A percentile compares a stretch with the other conserved stretches of the same genome.
Conservation (phyloP, 2,113 vertebrate genomes). For the Gambusia affinis region DNA sequence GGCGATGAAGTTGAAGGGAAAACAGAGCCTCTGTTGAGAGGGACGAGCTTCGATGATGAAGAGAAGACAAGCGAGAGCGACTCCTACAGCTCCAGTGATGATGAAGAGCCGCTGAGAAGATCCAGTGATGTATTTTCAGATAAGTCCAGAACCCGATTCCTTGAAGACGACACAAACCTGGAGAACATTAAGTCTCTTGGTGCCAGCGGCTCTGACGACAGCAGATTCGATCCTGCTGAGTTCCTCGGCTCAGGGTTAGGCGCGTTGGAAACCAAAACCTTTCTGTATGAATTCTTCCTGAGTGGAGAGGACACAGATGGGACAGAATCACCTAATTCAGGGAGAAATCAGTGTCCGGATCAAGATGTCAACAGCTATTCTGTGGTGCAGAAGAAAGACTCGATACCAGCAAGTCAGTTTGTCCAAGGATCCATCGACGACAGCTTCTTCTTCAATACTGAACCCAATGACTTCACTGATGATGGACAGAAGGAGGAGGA, state of each 20-base stretch:
- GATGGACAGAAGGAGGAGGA: constrained; percentile 29
- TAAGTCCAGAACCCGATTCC: not conserved
- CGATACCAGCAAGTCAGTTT: constrained; percentile 9
- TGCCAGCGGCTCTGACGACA: not conserved
- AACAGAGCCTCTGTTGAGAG: not conserved
- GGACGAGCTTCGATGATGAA: not conserved
- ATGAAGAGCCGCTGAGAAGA: constrained; percentile 30
- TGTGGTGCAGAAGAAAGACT: constrained; percentile 12
- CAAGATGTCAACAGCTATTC: constrained; percentile 19
- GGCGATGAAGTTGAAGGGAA: constrained; percentile 5
- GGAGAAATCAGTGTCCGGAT: constrained; percentile 15
- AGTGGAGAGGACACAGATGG: constrained; percentile 32
- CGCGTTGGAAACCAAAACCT: constrained; percentile 4
- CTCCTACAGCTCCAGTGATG: constrained; percentile 53
- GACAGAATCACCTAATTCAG: constrained; percentile 13
- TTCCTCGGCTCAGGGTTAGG: constrained; percentile 36
- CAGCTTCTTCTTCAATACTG: constrained; percentile 56
- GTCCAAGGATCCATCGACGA: constrained; percentile 60
- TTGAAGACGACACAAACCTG: not conserved
- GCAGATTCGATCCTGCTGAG: constrained; percentile 1
- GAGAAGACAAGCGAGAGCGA: constrained; percentile 35
- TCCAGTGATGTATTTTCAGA: not conserved
- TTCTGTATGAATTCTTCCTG: constrained; percentile 38
- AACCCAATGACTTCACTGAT: constrained; percentile 22
- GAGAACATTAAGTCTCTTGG: constrained; percentile 1